Evolutionary conservation across 2,113 vertebrate genomes (phyloP), one percentile per base, ranked within the genome.

Genomic region (Strix aluco): DNA sequence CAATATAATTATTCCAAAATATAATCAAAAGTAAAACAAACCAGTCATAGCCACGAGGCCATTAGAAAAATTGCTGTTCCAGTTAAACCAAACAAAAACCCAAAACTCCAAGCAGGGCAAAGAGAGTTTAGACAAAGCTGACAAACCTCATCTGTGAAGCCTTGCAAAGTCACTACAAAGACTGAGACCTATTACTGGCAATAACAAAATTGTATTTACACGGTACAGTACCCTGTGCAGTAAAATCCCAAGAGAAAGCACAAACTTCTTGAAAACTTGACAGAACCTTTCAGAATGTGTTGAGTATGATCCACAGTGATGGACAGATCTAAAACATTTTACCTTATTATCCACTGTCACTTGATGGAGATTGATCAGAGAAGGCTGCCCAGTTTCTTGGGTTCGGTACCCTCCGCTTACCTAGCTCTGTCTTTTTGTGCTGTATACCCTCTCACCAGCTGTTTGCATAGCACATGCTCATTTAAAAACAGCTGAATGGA

Each of bases 151-250:
- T 63, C 26, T 44, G 12, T 57, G 62, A 77, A 49, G 18, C 16
- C 25, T 62, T 79, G 15, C 15, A 52, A 94, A 86, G 49, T 58
- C 40, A 47, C 14, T 73, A 65, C 18, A 47, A 88, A 86, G n/a
- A 23, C 30, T 15, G 40, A 86, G 40, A 62, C 42, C 29, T 81
- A 7, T 66, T 63, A 36, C 9, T 20, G 74, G 6, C n/a, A 85
- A 55, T 44, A 71, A 38, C 4, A 86, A 73, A 61, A 54, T 40
- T 71, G 46, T 61, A 36, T 17, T 62, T 52, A 52, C 16, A 40
- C 0, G 0, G 6, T 65, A 52, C 30, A 78, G 22, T 49, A 62
- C 10, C n/a, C 32, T 74, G 47, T 17, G 13, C 12, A 23, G 29
- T 44, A 69, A 92, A 92, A 77, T 40, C 51, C 54, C 59, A 81